These are phyloP conservation scores for Calameuta pallipes DNA, from an alignment of 2,888 invertebrate genomes.

Conservation along the genomic window DNA sequence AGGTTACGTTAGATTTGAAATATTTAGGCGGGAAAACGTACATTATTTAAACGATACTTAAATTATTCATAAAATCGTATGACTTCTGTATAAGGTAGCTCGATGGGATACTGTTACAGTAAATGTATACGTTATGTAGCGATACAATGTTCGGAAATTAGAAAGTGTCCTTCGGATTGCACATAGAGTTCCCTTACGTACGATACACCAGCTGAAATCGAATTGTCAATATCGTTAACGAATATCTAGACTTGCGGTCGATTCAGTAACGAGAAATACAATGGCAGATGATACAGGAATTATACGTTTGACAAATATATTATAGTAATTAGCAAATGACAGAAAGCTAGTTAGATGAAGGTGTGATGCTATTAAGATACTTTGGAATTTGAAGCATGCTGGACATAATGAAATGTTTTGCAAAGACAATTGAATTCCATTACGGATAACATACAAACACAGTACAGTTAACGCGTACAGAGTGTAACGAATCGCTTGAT, in stretches of 20 bases:
- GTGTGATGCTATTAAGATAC: not conserved
- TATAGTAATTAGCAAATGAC: not conserved
- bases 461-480: not conserved
- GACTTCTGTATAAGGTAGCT: not conserved
- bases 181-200: not conserved
- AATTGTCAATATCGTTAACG: not conserved
- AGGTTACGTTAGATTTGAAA: not conserved
- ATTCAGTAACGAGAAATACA: not conserved
- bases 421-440: not conserved
- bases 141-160: not conserved
- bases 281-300: not conserved
- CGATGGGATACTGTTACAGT: not conserved
- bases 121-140: not conserved
- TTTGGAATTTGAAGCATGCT: not conserved
- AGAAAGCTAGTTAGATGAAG: not conserved
- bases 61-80: not conserved
- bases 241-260: not conserved
- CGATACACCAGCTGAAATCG: not conserved
- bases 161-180: conserved; percentile 2
- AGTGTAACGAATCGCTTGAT: not conserved
- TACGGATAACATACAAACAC: not conserved
- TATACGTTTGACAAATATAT: not conserved
- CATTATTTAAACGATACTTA: not conserved
- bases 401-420: not conserved
- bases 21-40: not conserved